These are phyloP conservation scores for Vollenhovia emeryi DNA, from an alignment of 1,140 invertebrate species.

Conservation along the genomic window DNA sequence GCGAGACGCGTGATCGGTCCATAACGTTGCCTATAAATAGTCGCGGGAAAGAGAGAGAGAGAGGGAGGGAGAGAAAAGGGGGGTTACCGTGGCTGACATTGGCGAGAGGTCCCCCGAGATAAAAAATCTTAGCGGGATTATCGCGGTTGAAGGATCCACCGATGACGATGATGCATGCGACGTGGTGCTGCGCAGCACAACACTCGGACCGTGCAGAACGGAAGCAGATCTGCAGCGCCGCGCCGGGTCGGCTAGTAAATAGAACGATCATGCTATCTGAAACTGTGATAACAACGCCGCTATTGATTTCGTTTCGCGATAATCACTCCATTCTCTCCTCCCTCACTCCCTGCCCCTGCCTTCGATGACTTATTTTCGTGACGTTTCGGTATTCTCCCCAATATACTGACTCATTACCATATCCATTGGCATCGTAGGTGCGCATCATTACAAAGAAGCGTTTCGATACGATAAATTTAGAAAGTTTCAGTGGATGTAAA, in stretches of 20 bases:
- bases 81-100: background rate
- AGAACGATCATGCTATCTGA: constrained; percentile 51
- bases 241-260: background rate
- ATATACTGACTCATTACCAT: no score
- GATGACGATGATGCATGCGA: background rate
- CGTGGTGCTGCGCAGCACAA: background rate
- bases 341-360: no score
- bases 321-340: constrained; percentile 1
- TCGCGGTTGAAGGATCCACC: background rate
- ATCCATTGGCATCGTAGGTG: no score
- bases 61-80: background rate
- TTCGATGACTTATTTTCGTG: constrained; percentile 3
- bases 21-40: background rate
- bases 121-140: background rate
- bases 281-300: constrained; percentile 33
- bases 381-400: background rate
- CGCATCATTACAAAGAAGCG: no score
- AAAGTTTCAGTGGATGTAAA: no score
- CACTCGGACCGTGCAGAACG: background rate
- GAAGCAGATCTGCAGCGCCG: background rate
- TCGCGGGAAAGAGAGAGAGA: background rate
- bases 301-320: constrained; percentile 21
- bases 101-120: background rate
- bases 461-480: no score
- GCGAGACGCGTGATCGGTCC: background rate